Evolutionary conservation across 2,113 vertebrate species (phyloP), one percentile per base, ranked within the genome.

Genomic region (Vulpes ferrilata): DNA sequence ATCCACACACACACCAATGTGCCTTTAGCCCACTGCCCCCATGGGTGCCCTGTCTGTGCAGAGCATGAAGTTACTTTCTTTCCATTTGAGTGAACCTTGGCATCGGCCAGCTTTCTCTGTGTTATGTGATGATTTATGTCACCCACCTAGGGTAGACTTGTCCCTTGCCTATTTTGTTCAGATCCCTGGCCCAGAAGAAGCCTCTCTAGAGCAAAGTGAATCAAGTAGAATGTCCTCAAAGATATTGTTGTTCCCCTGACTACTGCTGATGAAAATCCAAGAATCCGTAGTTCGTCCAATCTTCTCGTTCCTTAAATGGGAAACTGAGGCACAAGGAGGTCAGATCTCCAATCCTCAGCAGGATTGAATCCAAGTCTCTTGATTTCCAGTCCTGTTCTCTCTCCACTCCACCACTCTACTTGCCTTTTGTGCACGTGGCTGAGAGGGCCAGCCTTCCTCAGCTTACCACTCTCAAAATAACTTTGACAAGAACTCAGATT

Each of bases 401-500:
- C 25, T 90, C 69, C 27, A 94, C 48, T 20, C 16, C 12, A 85
- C 71, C 53, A 82, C 19, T 23, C 6, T n/a, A 30, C 51, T 73
- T 84, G 38, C 15, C 48, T 30, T 87, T 88, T 73, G 67, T 35
- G 5, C 30, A 91, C n/a, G 32, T 73, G 11, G 55, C 76, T 55
- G 82, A 88, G 62, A 86, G 19, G 59, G 35, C 15, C 84, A 85
- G 35, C 53, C 32, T 78, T 53, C 67, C 80, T 94, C 67, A 86
- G 62, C 16, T 81, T 64, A 51, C 83, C 73, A 27, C n/a, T 92
- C 59, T 86, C 74, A 90, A 92, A 76, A 65, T 79, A 27, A 25
- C 80, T 84, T 92, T 38, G 32, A 97, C 35, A 82, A 83, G 81
- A 96, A 60, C 30, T 90, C 92, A 64, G 30, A 80, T 92, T 93